These are phyloP conservation scores for Sebastiscus albofasciatus DNA, from an alignment of 2,797 vertebrate species.

Conservation along the genomic window DNA sequence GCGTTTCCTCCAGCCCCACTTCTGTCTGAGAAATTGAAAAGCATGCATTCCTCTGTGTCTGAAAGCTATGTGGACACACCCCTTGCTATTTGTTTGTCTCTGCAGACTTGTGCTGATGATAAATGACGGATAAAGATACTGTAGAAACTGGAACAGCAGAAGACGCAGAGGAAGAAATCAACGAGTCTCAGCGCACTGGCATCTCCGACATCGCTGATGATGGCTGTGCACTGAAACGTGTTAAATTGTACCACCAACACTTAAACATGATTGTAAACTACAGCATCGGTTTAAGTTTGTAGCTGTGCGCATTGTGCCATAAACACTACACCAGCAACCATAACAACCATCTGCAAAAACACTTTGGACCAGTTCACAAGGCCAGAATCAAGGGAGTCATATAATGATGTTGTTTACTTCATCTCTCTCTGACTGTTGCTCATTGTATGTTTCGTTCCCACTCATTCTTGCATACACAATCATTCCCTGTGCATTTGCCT, in stretches of 20 bases:
- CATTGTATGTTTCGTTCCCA: slow-evolving; percentile 38
- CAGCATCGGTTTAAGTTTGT: slow-evolving; percentile 37
- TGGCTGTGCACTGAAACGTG: slow-evolving; percentile 6
- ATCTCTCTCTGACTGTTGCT: slow-evolving; percentile 24
- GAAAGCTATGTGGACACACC: slow-evolving; percentile 6
- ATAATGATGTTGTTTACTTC: slow-evolving; percentile 72
- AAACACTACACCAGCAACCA: slow-evolving; percentile 55
- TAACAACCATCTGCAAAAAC: slow-evolving; percentile 60
- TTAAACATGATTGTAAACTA: slow-evolving; percentile 47
- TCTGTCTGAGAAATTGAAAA: slow-evolving; percentile 34
- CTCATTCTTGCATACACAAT: slow-evolving; percentile 28
- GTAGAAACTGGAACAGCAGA: not conserved
- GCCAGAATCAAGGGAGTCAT: slow-evolving; percentile 48
- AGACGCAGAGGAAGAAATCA: not conserved
- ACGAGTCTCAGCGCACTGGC: not conserved
- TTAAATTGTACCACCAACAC: slow-evolving; percentile 35
- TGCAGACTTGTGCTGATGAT: slow-evolving; percentile 9
- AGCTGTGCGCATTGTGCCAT: slow-evolving; percentile 31
- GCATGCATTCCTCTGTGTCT: slow-evolving; percentile 6
- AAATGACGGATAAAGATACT: slow-evolving; percentile 1
- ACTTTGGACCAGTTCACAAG: slow-evolving; percentile 62
- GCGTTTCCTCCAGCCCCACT: slow-evolving; percentile 18
- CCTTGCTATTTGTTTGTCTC: slow-evolving; percentile 1
- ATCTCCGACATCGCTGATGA: not conserved
- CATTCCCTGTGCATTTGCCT: slow-evolving; percentile 47